These are phyloP conservation scores for Diadromus collaris DNA, from an alignment of 2,888 invertebrate species.

Conservation along the genomic window DNA sequence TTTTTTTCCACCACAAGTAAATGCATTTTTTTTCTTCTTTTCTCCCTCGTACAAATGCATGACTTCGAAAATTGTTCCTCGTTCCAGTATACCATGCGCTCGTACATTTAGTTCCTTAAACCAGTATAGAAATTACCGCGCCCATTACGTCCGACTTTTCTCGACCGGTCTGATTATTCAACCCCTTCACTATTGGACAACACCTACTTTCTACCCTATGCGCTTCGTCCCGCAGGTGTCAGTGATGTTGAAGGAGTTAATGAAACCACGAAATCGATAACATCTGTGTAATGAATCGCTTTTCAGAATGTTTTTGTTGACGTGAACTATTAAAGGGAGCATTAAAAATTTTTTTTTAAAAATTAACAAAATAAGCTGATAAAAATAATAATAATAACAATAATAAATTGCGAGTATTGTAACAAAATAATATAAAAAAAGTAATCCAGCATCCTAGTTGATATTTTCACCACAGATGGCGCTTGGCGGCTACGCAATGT, in stretches of 20 bases:
- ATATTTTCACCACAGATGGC: too few relatives aligned
- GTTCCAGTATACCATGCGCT: background rate
- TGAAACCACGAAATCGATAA: background rate
- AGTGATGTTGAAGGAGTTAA: background rate
- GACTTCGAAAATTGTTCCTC: background rate
- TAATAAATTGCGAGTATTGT: too few relatives aligned
- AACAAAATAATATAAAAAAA: too few relatives aligned
- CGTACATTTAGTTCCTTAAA: background rate
- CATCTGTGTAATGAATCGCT: background rate
- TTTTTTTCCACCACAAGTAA: constrained; percentile 8
- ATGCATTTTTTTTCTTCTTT: background rate
- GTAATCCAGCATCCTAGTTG: too few relatives aligned
- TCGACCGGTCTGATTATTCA: background rate
- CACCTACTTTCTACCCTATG: background rate
- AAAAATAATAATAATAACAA: too few relatives aligned
- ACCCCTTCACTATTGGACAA: background rate
- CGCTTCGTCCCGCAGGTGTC: background rate
- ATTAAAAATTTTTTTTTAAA: background rate
- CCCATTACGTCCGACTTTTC: background rate
- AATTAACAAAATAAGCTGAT: background rate
- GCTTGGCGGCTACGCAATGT: too few relatives aligned
- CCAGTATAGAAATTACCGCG: constrained; percentile 1
- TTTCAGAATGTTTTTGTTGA: background rate
- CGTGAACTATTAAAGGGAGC: too few relatives aligned
- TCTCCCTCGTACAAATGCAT: background rate